Base-by-base conservation (phyloP, 1,140 invertebrate species). In the Drosophila simulans region DNA sequence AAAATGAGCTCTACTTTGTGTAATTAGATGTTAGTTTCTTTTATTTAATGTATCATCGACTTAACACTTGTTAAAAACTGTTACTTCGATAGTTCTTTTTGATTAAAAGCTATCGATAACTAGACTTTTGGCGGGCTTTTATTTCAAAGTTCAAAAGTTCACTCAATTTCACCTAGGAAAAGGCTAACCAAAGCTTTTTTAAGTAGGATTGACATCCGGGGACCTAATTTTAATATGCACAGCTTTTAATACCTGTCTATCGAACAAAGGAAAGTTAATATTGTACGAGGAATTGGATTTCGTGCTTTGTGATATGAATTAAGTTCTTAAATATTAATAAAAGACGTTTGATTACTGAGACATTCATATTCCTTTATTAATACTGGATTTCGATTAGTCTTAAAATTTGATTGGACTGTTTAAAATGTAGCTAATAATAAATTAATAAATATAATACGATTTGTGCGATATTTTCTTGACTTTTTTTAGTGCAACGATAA, bases 331-430 rank as follows among this genome's bases (percentile, higher is more conserved):
- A 22, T 22, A 15, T 8, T 25, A 25, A 35, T 51, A 51, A 52
- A 54, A 63, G 3, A 5, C 5, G 2, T 13, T 12, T 1, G 20
- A 3, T 51, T n/a, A 40, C 49, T 54, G 39, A 34, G 60, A 75
- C 34, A 56, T 64, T 75, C 39, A 82, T 59, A 69, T 70, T 68
- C 46, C 43, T 86, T 83, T 81, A 81, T 86, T 86, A 79, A 83
- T 71, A 70, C 57, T 70, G 52, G 42, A 75, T 59, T 43, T 52
- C 13, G 43, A 69, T 77, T 46, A 77, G 56, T 77, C 56, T 52
- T 65, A 62, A 69, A 73, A 71, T 69, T 60, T 62, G 53, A 65
- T 83, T 78, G 53, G 65, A 46, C 52, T 58, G 31, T 51, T 75
- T 60, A 53, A 70, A 62, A 78, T 58, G 31, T 63, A 54, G 45